Conservation (phyloP, 2,797 vertebrate species). For the Craterocephalus amniculus region DNA sequence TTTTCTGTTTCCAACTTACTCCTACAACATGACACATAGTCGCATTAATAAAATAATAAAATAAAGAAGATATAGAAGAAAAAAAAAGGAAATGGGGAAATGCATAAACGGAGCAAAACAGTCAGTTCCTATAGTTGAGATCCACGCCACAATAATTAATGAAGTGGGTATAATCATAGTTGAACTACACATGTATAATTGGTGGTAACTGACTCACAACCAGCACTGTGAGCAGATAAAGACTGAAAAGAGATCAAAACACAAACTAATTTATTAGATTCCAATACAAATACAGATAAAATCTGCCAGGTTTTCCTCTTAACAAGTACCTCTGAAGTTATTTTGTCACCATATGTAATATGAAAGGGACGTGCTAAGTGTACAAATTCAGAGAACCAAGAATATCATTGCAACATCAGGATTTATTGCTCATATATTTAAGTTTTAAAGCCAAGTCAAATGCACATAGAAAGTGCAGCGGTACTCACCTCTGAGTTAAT, state of each 20-base stretch:
- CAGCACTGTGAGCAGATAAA: too few relatives aligned
- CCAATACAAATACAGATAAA: not conserved
- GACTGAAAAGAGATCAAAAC: not conserved
- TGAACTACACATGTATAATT: not conserved
- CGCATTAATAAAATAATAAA: not conserved
- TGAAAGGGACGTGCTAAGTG: not conserved
- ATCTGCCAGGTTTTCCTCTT: not conserved
- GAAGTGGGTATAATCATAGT: not conserved
- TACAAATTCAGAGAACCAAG: not conserved
- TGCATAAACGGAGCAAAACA: too few relatives aligned
- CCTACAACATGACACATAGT: constrained; percentile 36
- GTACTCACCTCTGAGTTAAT: constrained; percentile 54
- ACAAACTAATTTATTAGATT: not conserved
- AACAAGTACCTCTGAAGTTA: not conserved
- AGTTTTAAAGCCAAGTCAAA: not conserved
- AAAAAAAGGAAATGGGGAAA: not conserved
- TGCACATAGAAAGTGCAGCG: not conserved
- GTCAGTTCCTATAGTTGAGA: not conserved
- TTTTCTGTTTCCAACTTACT: constrained; percentile 7
- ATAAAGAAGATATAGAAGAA: too few relatives aligned
- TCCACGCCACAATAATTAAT: not conserved
- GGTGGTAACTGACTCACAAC: not conserved
- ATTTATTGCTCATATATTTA: not conserved
- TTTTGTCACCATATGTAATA: not conserved
- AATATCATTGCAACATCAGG: not conserved